Evolutionary conservation across 2,888 invertebrate species (phyloP), one percentile per base, ranked within the genome.

Genomic region (Halictus quadricinctus): DNA sequence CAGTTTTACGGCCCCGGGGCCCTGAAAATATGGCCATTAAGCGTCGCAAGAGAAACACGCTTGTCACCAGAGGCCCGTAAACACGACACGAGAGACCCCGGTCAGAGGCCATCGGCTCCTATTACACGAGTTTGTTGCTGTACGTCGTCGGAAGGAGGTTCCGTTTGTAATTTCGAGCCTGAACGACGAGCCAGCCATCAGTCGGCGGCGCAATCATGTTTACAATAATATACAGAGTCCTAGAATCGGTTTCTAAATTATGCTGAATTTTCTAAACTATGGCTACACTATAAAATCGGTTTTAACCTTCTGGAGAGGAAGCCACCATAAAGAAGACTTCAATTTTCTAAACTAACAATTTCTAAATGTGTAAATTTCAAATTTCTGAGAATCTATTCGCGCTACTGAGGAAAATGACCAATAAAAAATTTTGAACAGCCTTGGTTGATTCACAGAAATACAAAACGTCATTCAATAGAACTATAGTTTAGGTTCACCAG

Each of bases 11-110:
- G 90, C 87, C 90, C 84, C 86, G 83, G 82, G 87, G 89, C 84
- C 91, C 89, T 88, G 88, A 92, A 90, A 93, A 93, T 91, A 91
- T 91, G 92, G 90, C 92, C 92, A 92, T 93, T 92, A 92, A 90
- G 88, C 72, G 41, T 48, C 73, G 80, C 84, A 86, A 84, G 88
- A 89, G 87, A 85, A 90, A 90, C 90, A 88, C 82, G 88, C 82
- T 80, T 76, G 85, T 81, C 85, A 83, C 77, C 80, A 72, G 85
- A 77, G 85, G 86, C 82, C 87, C 87, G 88, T 88, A 85, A 90
- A 90, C 89, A 86, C 80, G 90, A 91, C 87, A 85, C 88, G 87
- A 83, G 84, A 84, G 84, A 72, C 82, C 74, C 81, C 81, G 85
- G 81, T 84, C 86, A 84, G 84, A 79, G 86, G 79, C 83, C 80